Conservation (phyloP, 2,797 vertebrate species). For the Phrynocephalus vlangalii region DNA sequence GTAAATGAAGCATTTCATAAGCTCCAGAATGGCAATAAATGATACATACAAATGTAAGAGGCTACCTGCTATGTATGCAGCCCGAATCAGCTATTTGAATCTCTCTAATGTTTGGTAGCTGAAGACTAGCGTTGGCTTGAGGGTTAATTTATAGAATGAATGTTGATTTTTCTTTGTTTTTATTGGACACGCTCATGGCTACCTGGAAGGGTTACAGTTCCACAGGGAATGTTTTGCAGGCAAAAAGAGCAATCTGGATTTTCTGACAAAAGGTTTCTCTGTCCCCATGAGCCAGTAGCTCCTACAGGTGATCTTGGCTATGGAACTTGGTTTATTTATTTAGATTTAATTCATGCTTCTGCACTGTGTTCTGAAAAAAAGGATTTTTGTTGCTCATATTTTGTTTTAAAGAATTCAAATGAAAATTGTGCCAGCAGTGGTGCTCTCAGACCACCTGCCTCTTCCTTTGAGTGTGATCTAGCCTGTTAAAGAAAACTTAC, state of each 20-base stretch:
- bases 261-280: constrained; percentile 36
- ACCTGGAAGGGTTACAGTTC: constrained; percentile 26
- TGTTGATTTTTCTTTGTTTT: constrained; percentile 43
- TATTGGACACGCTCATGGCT: constrained; percentile 42
- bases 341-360: constrained; percentile 26
- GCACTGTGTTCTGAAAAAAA: background rate
- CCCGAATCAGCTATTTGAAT: background rate
- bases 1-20: constrained; percentile 36
- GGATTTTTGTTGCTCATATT: background rate
- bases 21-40: constrained; percentile 1
- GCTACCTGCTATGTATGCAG: accelerated
- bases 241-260: constrained; percentile 31
- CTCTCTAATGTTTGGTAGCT: background rate
- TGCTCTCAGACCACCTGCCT: background rate
- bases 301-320: constrained; percentile 22
- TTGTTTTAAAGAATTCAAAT: background rate
- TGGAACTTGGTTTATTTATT: constrained; percentile 42
- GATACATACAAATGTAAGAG: background rate
- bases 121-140: background rate
- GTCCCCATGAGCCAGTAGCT: constrained; percentile 3
- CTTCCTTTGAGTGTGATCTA: background rate
- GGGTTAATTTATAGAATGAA: constrained; percentile 38
- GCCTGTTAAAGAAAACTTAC: background rate
- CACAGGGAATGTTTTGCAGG: constrained; percentile 8
- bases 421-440: background rate